Conservation (phyloP, 2,888 invertebrate genomes). For the Nasonovia ribisnigri region DNA sequence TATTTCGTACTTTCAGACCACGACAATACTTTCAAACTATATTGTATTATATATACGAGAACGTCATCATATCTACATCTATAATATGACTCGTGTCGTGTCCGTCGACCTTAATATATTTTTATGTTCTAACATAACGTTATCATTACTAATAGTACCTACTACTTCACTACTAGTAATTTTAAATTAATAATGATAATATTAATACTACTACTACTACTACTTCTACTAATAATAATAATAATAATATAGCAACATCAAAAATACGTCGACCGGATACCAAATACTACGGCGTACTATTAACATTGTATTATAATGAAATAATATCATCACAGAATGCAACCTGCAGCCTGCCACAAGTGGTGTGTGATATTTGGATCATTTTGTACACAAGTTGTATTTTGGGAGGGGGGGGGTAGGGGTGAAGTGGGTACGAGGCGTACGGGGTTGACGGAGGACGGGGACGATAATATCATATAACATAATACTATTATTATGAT, state of each 20-base stretch:
- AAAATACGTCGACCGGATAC: background rate
- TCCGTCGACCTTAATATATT: background rate
- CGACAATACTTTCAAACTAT: background rate
- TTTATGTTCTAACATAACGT: background rate
- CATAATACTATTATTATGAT: background rate
- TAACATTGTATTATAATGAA: background rate
- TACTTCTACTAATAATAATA: background rate
- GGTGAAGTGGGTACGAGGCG: background rate
- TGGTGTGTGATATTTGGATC: background rate
- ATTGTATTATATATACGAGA: background rate
- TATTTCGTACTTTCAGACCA: background rate
- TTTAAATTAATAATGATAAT: background rate
- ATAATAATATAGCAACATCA: slow-evolving; percentile 11
- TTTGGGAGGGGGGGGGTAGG: background rate
- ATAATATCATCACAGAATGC: background rate
- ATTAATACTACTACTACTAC: background rate
- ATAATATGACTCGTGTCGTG: background rate
- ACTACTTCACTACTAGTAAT: background rate
- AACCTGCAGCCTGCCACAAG: background rate
- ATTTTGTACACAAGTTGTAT: background rate
- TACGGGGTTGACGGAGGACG: background rate
- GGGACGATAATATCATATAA: background rate
- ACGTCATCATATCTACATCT: background rate
- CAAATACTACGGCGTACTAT: background rate
- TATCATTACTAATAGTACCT: background rate